phyloP scores from a whole-genome alignment of 2,888 invertebrate genomes.

The Sinotaia quadrata region DNA sequence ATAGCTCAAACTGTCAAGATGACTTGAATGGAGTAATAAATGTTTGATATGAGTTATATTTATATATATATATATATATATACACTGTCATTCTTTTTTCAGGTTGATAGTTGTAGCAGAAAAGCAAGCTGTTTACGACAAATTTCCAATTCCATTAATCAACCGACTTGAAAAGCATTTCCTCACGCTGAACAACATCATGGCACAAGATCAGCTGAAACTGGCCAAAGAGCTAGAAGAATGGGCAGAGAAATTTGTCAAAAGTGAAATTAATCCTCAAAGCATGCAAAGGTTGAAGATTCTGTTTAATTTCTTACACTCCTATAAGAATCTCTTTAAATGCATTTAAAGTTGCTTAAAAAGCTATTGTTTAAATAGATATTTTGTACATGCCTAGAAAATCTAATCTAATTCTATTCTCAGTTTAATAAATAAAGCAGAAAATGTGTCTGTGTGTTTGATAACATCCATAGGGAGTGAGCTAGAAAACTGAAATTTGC shows the following conservation, averaged over 20 bases:
- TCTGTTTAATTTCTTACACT: too few relatives aligned
- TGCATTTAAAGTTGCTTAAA: too few relatives aligned
- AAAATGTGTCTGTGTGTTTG: too few relatives aligned
- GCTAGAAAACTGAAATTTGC: too few relatives aligned
- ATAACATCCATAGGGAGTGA: too few relatives aligned
- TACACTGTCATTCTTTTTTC: constrained; percentile 1
- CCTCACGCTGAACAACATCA: constrained; percentile 64
- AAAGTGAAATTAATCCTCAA: not conserved
- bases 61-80: not conserved
- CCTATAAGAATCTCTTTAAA: too few relatives aligned
- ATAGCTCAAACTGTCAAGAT: not conserved
- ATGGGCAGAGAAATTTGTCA: constrained; percentile 53
- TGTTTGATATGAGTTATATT: not conserved
- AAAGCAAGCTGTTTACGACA: constrained; percentile 64
- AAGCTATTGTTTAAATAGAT: too few relatives aligned
- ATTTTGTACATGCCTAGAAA: too few relatives aligned
- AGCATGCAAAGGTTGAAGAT: too few relatives aligned
- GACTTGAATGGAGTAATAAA: not conserved
- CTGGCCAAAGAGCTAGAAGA: constrained; percentile 46
- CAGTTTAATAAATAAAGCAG: too few relatives aligned
- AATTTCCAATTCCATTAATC: constrained; percentile 69
- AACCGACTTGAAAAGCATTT: constrained; percentile 70
- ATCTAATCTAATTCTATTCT: too few relatives aligned
- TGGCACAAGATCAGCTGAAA: constrained; percentile 48
- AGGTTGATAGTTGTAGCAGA: constrained; percentile 68